Percentiles rank a stretch among this genome's conserved stretches.
phyloP scores from a whole-genome alignment of 2,888 invertebrate species.

The Gandaritis pyraliata region DNA sequence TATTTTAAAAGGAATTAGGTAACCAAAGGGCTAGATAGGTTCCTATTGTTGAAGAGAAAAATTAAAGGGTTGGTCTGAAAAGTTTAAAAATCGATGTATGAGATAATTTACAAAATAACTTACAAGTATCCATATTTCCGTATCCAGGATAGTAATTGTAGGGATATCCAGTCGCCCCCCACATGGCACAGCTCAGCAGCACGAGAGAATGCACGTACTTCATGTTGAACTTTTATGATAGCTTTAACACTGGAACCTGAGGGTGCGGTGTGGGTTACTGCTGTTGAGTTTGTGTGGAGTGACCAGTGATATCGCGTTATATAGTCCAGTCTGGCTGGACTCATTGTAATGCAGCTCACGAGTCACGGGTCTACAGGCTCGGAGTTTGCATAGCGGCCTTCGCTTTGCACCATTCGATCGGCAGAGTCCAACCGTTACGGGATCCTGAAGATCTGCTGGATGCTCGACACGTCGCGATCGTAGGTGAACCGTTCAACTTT shows the following conservation, averaged over 20 bases:
- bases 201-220: conserved; percentile 57
- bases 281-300: conserved; percentile 61
- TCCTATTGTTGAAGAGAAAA: no score
- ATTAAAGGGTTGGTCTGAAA: no score
- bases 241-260: conserved; percentile 48
- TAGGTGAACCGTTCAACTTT: conserved; percentile 61
- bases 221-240: conserved; percentile 52
- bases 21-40: no score
- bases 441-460: conserved; percentile 60
- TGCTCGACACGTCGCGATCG: conserved; percentile 63
- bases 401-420: conserved; percentile 69
- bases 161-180: conserved; percentile 65
- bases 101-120: conserved; percentile 49
- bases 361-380: conserved; percentile 7
- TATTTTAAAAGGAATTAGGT: no score
- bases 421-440: conserved; percentile 70
- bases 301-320: conserved; percentile 62
- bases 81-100: neutral
- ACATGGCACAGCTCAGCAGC: conserved; percentile 60
- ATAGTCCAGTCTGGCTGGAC: conserved; percentile 69
- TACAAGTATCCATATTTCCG: conserved; percentile 73
- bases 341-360: conserved; percentile 77
- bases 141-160: conserved; percentile 74
- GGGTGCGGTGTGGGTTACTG: conserved; percentile 61
- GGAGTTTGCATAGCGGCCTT: conserved; percentile 57